These are phyloP conservation scores for Cryptosula pallasiana DNA, from an alignment of 2,888 invertebrate genomes.

Conservation along the genomic window DNA sequence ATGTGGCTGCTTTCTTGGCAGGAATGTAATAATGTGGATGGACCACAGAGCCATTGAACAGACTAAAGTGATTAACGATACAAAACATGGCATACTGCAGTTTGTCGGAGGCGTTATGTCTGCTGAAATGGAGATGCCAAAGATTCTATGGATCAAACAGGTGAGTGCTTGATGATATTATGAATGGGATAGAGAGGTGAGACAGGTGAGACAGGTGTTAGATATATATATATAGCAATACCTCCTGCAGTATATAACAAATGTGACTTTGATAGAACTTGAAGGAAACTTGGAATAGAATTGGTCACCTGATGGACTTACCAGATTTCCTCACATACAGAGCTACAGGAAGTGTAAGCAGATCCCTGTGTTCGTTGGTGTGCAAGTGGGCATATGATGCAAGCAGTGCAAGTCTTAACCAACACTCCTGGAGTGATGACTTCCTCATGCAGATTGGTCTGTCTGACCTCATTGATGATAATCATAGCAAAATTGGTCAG, in stretches of 20 bases:
- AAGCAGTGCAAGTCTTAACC: conserved; percentile 51
- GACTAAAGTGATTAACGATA: conserved; percentile 72
- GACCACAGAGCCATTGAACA: conserved; percentile 60
- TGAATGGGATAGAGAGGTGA: not conserved
- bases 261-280: conserved; percentile 1
- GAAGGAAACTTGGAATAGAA: conserved; percentile 64
- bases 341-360: conserved; percentile 69
- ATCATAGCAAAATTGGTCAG: conserved; percentile 50
- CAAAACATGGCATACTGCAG: conserved; percentile 69
- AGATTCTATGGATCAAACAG: conserved; percentile 83
- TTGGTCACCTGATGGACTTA: conserved; percentile 77
- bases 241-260: no score
- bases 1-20: no score
- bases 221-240: no score
- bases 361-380: conserved; percentile 82
- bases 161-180: no score
- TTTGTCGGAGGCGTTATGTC: conserved; percentile 89
- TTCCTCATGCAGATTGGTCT: conserved; percentile 72
- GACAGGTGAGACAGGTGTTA: no score
- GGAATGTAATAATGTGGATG: conserved; percentile 53
- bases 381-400: conserved; percentile 86
- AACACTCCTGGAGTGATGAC: conserved; percentile 65
- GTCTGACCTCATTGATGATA: conserved; percentile 62
- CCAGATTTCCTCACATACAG: conserved; percentile 91
- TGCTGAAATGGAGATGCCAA: conserved; percentile 94